Conservation (phyloP, 1,140 invertebrate genomes). For the Psix sp. region DNA sequence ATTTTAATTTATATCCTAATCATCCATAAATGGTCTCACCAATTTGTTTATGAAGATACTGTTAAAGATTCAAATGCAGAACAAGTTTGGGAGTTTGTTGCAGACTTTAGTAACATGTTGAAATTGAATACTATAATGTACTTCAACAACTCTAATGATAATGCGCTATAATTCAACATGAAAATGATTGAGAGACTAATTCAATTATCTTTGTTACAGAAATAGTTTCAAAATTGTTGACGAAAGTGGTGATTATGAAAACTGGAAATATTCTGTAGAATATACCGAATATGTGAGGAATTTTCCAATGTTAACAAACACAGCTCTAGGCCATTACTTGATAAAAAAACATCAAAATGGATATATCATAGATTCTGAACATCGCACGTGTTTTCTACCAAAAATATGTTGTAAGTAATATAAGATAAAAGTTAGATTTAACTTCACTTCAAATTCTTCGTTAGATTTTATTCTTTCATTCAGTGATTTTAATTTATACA, state of each 20-base stretch:
- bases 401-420: constrained; percentile 79
- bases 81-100: constrained; percentile 84
- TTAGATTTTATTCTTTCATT: no score
- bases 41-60: constrained; percentile 67
- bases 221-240: constrained; percentile 80
- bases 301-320: constrained; percentile 80
- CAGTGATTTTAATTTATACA: no score
- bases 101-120: constrained; percentile 85
- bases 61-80: constrained; percentile 78
- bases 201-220: constrained; percentile 57
- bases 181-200: background rate
- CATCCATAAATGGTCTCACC: constrained; percentile 67
- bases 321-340: constrained; percentile 79
- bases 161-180: constrained; percentile 18
- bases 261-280: constrained; percentile 83
- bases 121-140: constrained; percentile 85
- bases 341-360: constrained; percentile 75
- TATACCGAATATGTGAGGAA: constrained; percentile 82
- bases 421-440: no score
- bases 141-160: no score
- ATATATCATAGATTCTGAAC: constrained; percentile 79
- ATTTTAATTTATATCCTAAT: constrained; percentile 62
- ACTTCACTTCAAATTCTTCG: no score
- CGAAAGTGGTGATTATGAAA: constrained; percentile 82
- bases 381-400: constrained; percentile 81